Evolutionary conservation across 2,797 vertebrate species (phyloP).

Genomic region (Onychomys torridus): DNA sequence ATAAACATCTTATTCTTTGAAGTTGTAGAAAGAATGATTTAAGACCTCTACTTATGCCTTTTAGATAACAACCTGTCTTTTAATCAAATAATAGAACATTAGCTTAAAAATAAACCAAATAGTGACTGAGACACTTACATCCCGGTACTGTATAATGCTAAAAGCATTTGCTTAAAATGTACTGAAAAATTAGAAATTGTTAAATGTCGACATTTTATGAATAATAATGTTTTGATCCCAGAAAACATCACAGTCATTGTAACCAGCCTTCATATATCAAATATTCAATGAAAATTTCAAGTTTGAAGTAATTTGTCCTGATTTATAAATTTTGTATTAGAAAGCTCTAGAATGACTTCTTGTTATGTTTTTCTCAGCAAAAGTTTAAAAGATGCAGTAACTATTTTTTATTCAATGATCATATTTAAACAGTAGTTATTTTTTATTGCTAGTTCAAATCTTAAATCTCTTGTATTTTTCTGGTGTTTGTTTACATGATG

Average conservation of each 20-base stretch:
- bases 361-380: conserved; percentile 42
- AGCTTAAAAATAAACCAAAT: conserved; percentile 54
- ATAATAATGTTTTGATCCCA: conserved; percentile 45
- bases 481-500: background rate
- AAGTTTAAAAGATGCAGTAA: background rate
- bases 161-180: conserved; percentile 55
- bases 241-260: conserved; percentile 56
- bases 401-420: background rate
- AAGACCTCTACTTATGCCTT: background rate
- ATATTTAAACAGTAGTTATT: background rate
- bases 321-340: background rate
- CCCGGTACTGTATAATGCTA: background rate
- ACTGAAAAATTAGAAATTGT: conserved; percentile 57
- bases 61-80: conserved; percentile 27
- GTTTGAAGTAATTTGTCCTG: conserved; percentile 19
- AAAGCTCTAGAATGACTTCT: conserved; percentile 43
- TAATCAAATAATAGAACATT: conserved; percentile 59
- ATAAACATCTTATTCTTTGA: conserved; percentile 58
- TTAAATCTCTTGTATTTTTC: conserved; percentile 40
- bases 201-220: conserved; percentile 52
- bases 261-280: background rate
- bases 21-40: conserved; percentile 48
- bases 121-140: conserved; percentile 9
- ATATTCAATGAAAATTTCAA: conserved; percentile 21
- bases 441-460: conserved; percentile 23